Percentiles rank a stretch among this genome's conserved stretches.
phyloP scores from a whole-genome alignment of 2,888 invertebrate genomes.

The Cabera pusaria region DNA sequence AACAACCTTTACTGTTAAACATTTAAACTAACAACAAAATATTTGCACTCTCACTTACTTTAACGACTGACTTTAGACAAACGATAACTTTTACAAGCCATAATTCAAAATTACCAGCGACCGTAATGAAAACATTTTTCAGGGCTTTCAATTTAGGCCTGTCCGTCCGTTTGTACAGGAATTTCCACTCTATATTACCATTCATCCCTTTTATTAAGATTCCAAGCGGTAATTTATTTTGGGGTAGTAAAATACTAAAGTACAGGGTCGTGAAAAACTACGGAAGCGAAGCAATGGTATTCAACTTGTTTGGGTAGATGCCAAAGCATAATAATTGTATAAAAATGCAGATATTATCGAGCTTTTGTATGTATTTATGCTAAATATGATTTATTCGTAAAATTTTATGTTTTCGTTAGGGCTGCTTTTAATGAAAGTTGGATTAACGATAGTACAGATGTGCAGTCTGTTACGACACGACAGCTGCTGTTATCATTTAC shows the following conservation, averaged over 20 bases:
- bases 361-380: constrained; percentile 4
- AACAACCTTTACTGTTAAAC: too few relatives aligned
- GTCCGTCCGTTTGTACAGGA: constrained; percentile 25
- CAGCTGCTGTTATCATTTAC: too few relatives aligned
- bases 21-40: too few relatives aligned
- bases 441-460: too few relatives aligned
- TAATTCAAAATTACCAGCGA: constrained; percentile 16
- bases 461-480: too few relatives aligned
- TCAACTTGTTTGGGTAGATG: constrained; percentile 19
- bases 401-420: constrained; percentile 1
- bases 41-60: too few relatives aligned
- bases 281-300: constrained; percentile 18
- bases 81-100: constrained; percentile 18
- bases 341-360: constrained; percentile 15
- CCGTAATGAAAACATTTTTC: constrained; percentile 23
- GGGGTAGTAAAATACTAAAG: constrained; percentile 29
- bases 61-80: not conserved
- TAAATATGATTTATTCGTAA: constrained; percentile 7
- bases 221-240: constrained; percentile 31
- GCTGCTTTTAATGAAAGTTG: not conserved
- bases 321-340: constrained; percentile 25
- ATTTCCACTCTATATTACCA: constrained; percentile 32
- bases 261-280: constrained; percentile 29
- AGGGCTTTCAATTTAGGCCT: constrained; percentile 15
- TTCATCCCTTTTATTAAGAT: constrained; percentile 36